Evolutionary conservation across 2,888 invertebrate species (phyloP), one percentile per base, ranked within the genome.

Genomic region (Crocallis elinguaria): DNA sequence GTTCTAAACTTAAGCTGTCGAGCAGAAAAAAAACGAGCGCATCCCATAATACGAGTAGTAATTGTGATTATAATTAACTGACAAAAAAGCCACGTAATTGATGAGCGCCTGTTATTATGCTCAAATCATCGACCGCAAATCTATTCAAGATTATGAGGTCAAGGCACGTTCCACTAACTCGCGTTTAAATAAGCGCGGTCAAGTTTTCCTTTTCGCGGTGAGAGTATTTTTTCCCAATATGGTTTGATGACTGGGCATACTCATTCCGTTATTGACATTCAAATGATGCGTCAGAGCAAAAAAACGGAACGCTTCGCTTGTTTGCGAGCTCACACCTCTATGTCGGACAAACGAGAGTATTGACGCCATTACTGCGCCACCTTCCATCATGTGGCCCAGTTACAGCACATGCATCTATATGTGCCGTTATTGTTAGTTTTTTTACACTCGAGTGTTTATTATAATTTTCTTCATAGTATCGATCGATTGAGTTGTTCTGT

Each of bases 261-360:
- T 73, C 72, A 79, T 77, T 77, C 79, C 82, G 81, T 82, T 86
- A 84, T 85, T 76, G 79, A 77, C 77, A 86, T 84, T 84, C 79
- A 83, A 84, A 84, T 84, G 72, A 82, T 80, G 73, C 71, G 74
- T 69, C 70, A 60, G 61, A 74, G 73, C 80, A 84, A 85, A 84
- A 86, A 85, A 82, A 76, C 67, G 63, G 76, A 79, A 79, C 79
- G 76, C 72, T 78, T 75, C 71, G 72, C 73, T 76, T 73, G 77
- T 78, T 54, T 44, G 48, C 53, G 68, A 75, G 73, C 72, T 76
- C 78, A 76, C 76, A 69, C 66, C 68, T 77, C 67, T 70, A 75
- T 77, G 75, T 78, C 75, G 72, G 69, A 74, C 77, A 82, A 82
- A 78, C 73, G 80, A 82, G 79, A 82, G 84, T 82, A 75, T 72